Evolutionary conservation across 30 jellyfish, hydroid and myxozoan genomes (phyloP).

Genomic region (Aurelia aurita): DNA sequence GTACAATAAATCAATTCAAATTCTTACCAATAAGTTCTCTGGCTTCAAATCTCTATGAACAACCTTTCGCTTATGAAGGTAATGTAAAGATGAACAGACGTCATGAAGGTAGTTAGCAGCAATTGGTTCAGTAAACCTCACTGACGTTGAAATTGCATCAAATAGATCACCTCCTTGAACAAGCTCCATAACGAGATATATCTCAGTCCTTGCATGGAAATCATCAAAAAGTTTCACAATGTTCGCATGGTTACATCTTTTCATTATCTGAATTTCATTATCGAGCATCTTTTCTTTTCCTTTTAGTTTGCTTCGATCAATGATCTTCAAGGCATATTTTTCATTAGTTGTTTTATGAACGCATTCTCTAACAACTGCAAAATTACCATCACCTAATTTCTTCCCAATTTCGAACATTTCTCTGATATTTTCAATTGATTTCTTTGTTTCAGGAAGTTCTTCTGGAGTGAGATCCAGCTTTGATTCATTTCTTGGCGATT

Average conservation of each 20-base stretch:
- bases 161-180: constrained; percentile 96
- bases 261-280: constrained; percentile 89
- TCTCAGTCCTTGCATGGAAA: constrained; percentile 72
- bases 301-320: constrained; percentile 84
- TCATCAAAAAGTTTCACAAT: constrained; percentile 87
- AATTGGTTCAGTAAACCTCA: constrained; percentile 79
- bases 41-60: constrained; percentile 98
- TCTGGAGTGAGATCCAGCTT: not conserved
- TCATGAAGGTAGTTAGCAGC: constrained; percentile 89
- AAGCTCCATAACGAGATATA: constrained; percentile 92
- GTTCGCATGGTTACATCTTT: constrained; percentile 83
- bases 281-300: constrained; percentile 90
- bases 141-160: constrained; percentile 88
- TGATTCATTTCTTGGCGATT: not conserved
- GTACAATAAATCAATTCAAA: too few species aligned
- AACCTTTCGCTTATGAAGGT: constrained; percentile 86
- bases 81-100: constrained; percentile 86
- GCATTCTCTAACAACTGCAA: constrained; percentile 95
- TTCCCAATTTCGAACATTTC: constrained; percentile 80
- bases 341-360: constrained; percentile 69
- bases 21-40: constrained; percentile 93
- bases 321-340: constrained; percentile 86
- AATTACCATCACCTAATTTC: constrained; percentile 95
- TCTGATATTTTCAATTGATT: constrained; percentile 51
- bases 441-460: constrained; percentile 5